Percentiles rank a stretch among this genome's conserved stretches.
These are phyloP conservation scores for Myotis planiceps DNA, from an alignment of 2,797 vertebrate genomes.

Conservation along the genomic window DNA sequence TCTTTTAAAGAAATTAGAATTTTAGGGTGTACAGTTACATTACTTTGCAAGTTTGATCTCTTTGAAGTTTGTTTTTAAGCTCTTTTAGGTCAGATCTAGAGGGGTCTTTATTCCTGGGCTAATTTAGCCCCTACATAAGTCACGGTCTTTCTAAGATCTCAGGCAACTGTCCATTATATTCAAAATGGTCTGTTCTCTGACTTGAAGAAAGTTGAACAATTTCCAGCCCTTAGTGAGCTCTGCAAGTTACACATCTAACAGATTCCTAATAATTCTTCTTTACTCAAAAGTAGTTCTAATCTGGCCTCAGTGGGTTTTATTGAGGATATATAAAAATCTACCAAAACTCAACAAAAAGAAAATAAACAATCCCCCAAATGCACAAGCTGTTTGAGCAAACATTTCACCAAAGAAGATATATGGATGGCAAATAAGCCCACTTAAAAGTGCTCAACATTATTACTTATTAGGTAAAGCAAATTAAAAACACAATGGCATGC, in stretches of 20 bases:
- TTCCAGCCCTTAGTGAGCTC: neutral
- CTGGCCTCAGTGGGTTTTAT: neutral
- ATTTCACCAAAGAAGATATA: neutral
- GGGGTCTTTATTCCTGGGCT: neutral
- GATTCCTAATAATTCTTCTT: neutral
- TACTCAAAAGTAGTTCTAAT: neutral
- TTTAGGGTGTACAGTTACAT: neutral
- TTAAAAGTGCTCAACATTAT: neutral
- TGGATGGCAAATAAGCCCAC: neutral
- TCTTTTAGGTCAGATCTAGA: neutral
- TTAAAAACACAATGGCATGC: neutral
- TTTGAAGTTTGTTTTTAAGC: neutral
- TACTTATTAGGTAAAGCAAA: neutral
- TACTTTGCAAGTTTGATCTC: neutral
- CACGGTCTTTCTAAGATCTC: neutral
- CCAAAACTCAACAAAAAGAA: neutral
- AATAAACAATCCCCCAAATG: neutral
- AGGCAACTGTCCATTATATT: neutral
- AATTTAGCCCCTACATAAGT: neutral
- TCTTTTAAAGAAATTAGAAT: neutral
- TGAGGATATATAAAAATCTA: neutral
- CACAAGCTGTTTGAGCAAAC: neutral
- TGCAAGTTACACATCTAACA: neutral
- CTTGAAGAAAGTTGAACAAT: neutral
- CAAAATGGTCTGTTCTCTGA: neutral